These are phyloP conservation scores for Crossocerus cetratus DNA, from an alignment of 2,888 invertebrate species.

Conservation along the genomic window DNA sequence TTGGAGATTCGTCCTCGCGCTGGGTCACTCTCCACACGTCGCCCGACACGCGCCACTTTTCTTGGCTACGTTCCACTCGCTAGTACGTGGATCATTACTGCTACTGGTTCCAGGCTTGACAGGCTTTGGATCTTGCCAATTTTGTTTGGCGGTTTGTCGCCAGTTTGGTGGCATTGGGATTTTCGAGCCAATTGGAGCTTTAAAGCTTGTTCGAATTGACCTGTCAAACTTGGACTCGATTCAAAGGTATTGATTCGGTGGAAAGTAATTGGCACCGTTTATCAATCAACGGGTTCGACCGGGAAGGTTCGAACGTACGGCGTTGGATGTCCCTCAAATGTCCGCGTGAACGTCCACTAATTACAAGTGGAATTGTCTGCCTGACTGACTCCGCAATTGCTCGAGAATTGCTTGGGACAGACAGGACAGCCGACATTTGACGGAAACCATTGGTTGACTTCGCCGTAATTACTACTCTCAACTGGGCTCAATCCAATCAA, in stretches of 20 bases:
- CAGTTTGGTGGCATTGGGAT: neutral
- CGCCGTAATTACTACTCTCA: neutral
- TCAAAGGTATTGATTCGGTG: slow-evolving; percentile 24
- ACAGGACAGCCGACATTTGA: no score
- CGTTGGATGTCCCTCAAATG: slow-evolving; percentile 14
- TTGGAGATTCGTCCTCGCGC: no score
- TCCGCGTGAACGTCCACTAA: neutral
- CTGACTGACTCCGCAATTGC: no score
- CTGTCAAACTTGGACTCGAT: neutral
- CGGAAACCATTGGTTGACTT: no score
- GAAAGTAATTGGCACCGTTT: slow-evolving; percentile 29
- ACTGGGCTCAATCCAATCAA: slow-evolving; percentile 11
- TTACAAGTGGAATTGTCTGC: no score
- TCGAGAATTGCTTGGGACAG: no score
- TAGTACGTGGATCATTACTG: neutral
- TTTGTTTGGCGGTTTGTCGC: neutral
- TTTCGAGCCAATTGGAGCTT: neutral
- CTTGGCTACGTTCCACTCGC: neutral
- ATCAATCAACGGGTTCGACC: slow-evolving; percentile 27
- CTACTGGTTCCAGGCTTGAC: neutral
- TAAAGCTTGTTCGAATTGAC: neutral
- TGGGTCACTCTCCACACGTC: no score
- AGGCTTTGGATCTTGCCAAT: neutral
- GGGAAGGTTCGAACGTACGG: slow-evolving; percentile 8
- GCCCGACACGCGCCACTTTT: neutral